These are phyloP conservation scores for Spinibarbus caldwelli DNA, from an alignment of 2,797 vertebrate genomes.

Conservation along the genomic window DNA sequence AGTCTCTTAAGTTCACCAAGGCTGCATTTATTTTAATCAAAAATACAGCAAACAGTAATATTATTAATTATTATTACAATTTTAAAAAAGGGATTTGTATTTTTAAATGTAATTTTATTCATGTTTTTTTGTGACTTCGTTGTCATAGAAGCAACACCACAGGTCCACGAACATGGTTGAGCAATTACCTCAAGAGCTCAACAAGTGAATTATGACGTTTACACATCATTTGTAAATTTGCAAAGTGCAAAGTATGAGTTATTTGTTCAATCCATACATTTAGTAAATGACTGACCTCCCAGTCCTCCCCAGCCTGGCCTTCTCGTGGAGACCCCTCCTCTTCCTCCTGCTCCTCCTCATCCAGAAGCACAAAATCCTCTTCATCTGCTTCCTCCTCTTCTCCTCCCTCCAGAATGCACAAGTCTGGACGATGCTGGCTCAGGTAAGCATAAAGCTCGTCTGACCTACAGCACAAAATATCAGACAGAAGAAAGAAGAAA, in stretches of 20 bases:
- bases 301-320: constrained; percentile 75
- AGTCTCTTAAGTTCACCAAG: neutral
- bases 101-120: neutral
- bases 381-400: constrained; percentile 72
- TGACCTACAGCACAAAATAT: constrained; percentile 66
- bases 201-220: neutral
- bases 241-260: neutral
- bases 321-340: constrained; percentile 65
- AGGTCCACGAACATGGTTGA: neutral
- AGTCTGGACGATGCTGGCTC: constrained; percentile 74
- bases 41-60: neutral
- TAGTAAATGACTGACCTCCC: constrained; percentile 76
- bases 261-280: neutral
- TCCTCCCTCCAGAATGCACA: constrained; percentile 74
- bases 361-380: constrained; percentile 82
- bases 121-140: neutral
- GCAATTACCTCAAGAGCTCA: neutral
- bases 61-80: neutral
- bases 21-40: neutral
- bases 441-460: constrained; percentile 79
- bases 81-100: neutral
- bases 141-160: neutral
- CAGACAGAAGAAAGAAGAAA: neutral
- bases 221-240: neutral
- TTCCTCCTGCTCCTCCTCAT: constrained; percentile 68